phyloP scores from a whole-genome alignment of 2,113 vertebrate genomes.

The Mus musculus region DNA sequence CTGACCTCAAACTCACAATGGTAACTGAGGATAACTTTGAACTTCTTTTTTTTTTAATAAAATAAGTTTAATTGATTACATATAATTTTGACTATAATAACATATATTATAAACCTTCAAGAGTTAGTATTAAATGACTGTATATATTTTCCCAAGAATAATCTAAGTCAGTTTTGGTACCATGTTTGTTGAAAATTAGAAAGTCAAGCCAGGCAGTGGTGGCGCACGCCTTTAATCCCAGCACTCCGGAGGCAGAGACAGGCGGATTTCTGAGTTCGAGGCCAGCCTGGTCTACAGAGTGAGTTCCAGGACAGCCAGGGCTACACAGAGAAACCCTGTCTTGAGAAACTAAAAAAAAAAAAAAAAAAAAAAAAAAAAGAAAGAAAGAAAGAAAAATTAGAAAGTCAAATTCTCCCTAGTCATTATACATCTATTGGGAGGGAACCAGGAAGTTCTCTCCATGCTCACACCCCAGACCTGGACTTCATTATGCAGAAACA shows the following conservation, averaged over 20 bases:
- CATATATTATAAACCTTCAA: slow-evolving; percentile 76
- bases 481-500: background rate
- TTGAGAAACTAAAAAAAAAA: no score
- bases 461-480: background rate
- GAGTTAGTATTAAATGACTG: slow-evolving; percentile 66
- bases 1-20: background rate
- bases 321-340: no score
- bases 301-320: no score
- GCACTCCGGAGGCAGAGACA: no score
- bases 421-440: background rate
- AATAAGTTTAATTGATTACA: slow-evolving; percentile 80
- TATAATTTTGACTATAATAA: slow-evolving; percentile 69
- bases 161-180: background rate
- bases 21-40: background rate
- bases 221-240: no score
- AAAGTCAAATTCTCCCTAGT: background rate
- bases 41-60: background rate
- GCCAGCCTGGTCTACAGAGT: no score
- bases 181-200: slow-evolving; percentile 27
- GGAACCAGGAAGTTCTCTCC: slow-evolving; percentile 19
- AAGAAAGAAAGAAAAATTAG: background rate
- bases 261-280: no score
- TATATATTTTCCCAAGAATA: slow-evolving; percentile 45
- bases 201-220: background rate
- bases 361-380: no score